Percentiles rank a stretch among this genome's conserved stretches.
Evolutionary conservation across 35 echinoderm and acorn worm species (phyloP).

Genomic region (Lytechinus pictus): DNA sequence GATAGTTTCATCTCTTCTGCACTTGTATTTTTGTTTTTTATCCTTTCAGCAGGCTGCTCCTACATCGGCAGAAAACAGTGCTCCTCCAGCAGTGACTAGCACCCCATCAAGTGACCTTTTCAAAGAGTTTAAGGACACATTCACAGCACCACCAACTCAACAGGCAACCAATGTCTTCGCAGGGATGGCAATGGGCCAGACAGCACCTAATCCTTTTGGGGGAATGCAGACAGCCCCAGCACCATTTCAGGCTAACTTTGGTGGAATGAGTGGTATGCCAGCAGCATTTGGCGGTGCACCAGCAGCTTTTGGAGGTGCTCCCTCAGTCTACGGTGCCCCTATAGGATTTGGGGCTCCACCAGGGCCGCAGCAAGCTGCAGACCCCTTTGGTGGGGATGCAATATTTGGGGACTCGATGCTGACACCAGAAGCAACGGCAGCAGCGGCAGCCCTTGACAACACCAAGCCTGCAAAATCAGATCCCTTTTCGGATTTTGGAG

Average conservation of each 20-base stretch:
- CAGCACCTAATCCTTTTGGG: conserved; percentile 75
- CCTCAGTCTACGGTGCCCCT: not conserved
- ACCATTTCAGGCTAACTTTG: conserved; percentile 50
- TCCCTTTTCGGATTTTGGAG: conserved; percentile 80
- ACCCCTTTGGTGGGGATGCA: conserved; percentile 42
- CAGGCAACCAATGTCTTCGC: conserved; percentile 34
- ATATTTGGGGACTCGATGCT: conserved; percentile 64
- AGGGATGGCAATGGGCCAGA: conserved; percentile 23
- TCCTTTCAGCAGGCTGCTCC: conserved; percentile 8
- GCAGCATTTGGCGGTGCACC: conserved; percentile 24
- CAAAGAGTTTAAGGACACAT: conserved; percentile 81
- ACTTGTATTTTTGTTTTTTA: not conserved
- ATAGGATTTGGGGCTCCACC: conserved; percentile 50
- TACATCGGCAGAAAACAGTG: not conserved
- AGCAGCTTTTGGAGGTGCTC: conserved; percentile 18
- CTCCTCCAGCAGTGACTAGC: conserved; percentile 36
- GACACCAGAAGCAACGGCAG: conserved; percentile 52
- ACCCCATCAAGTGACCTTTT: conserved; percentile 83
- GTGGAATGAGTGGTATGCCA: conserved; percentile 35
- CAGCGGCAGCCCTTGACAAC: conserved; percentile 9
- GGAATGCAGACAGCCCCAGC: conserved; percentile 29
- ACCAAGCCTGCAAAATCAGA: conserved; percentile 64
- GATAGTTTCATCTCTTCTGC: not conserved
- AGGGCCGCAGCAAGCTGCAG: not conserved
- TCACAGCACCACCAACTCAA: conserved; percentile 55